Base-by-base conservation (phyloP, 2,888 invertebrate species). In the Epinotia demarniana region DNA sequence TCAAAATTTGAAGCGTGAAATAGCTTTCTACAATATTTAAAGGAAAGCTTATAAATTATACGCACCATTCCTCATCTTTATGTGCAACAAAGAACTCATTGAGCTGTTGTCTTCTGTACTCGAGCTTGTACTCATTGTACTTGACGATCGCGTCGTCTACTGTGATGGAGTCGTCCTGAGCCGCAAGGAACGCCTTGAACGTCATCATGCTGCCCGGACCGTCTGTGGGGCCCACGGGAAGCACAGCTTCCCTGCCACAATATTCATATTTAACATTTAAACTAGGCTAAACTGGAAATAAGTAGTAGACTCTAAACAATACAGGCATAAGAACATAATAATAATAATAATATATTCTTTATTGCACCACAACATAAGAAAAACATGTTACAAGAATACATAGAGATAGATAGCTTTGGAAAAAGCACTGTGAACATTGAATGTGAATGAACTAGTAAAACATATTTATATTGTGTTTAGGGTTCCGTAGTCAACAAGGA, bases 11-110 rank as follows among this genome's bases (percentile, higher is more conserved):
- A 18, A 68, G 58, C 33, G 19, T 57, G 12, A 57, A 57, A 62
- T 49, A 39, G 33, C 64, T 64, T 68, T 75, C 53, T 62, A 73
- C 61, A n/a, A 57, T 57, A 43, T 43, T 66, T 66, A 60, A 67
- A 73, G 39, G 62, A 75, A 73, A 60, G 75, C 77, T 71, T 33
- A 18, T 72, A 69, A 78, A 66, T 71, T 72, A 68, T 70, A 92
- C 97, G 95, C 96, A 99, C 99, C 99, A 99, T 96, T 99, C 99
- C 92, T 99, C 99, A 86, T 99, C 99, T 94, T 99, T 99, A 95
- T 99, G 99, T 63, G 98, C 97, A 84, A 99, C 97, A 94, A 99
- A 99, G 95, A 99, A 99, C 90, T 99, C 99, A 93, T 99, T 99
- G 73, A 99, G 96, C 90, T 99, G 99, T 88, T 99, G 98, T 72